These are phyloP conservation scores for Auanema sp. DNA, from an alignment of 2,888 invertebrate species.

Conservation along the genomic window DNA sequence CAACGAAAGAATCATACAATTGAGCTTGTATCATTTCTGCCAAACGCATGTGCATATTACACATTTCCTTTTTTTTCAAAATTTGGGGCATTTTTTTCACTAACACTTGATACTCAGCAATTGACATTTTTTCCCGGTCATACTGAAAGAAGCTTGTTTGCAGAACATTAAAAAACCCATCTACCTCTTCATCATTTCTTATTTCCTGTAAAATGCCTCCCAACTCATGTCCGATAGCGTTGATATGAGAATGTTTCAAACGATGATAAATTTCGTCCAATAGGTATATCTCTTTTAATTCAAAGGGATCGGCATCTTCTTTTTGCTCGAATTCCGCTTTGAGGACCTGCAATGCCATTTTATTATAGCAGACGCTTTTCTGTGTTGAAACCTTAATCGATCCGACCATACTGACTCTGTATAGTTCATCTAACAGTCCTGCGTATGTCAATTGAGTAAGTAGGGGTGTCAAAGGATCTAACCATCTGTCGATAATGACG, in stretches of 20 bases:
- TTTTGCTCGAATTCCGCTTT: constrained; percentile 28
- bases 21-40: constrained; percentile 36
- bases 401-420: constrained; percentile 40
- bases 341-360: constrained; percentile 16
- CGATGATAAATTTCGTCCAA: constrained; percentile 49
- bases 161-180: background rate
- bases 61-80: constrained; percentile 31
- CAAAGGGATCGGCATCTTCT: constrained; percentile 31
- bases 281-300: constrained; percentile 41
- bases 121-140: constrained; percentile 41
- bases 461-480: constrained; percentile 88
- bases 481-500: constrained; percentile 83
- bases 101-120: constrained; percentile 45
- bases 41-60: constrained; percentile 34
- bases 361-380: no score
- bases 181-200: constrained; percentile 35
- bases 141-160: constrained; percentile 23
- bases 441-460: constrained; percentile 95
- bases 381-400: constrained; percentile 49
- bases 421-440: constrained; percentile 80
- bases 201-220: constrained; percentile 43
- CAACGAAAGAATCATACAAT: constrained; percentile 31
- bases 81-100: constrained; percentile 47
- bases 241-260: constrained; percentile 45
- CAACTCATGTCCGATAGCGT: constrained; percentile 41